These are phyloP conservation scores for Maconellicoccus hirsutus DNA, from an alignment of 1,140 invertebrate species.

Conservation along the genomic window DNA sequence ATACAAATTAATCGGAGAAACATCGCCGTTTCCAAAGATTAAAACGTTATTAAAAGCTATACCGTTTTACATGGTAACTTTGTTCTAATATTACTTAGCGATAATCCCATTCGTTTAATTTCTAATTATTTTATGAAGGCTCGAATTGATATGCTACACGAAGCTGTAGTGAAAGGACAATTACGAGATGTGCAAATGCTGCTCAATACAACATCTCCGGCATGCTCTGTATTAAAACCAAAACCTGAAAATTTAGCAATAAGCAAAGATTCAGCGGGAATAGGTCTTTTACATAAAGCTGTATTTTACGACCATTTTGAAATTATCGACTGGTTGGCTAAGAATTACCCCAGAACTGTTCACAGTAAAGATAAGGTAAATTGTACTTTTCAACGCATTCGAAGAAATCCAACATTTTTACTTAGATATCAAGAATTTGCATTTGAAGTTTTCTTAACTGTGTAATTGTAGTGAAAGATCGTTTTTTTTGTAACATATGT, in stretches of 20 bases:
- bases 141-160: conserved; percentile 54
- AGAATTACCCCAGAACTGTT: conserved; percentile 59
- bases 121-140: too few species aligned
- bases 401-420: too few species aligned
- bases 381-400: too few species aligned
- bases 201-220: conserved; percentile 32
- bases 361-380: conserved; percentile 60
- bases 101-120: not conserved
- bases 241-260: conserved; percentile 48
- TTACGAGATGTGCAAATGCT: conserved; percentile 48
- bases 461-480: too few species aligned
- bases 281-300: conserved; percentile 64
- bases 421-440: too few species aligned
- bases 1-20: conserved; percentile 51
- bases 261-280: conserved; percentile 59
- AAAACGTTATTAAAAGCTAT: conserved; percentile 52
- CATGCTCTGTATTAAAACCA: conserved; percentile 31
- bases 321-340: conserved; percentile 58
- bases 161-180: conserved; percentile 55
- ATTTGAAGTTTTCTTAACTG: too few species aligned
- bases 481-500: too few species aligned
- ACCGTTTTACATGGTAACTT: conserved; percentile 55
- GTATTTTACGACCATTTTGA: conserved; percentile 60
- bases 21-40: conserved; percentile 50
- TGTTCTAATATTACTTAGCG: too few species aligned